Base-by-base conservation (phyloP, 2,113 vertebrate genomes). In the Tichodroma muraria region DNA sequence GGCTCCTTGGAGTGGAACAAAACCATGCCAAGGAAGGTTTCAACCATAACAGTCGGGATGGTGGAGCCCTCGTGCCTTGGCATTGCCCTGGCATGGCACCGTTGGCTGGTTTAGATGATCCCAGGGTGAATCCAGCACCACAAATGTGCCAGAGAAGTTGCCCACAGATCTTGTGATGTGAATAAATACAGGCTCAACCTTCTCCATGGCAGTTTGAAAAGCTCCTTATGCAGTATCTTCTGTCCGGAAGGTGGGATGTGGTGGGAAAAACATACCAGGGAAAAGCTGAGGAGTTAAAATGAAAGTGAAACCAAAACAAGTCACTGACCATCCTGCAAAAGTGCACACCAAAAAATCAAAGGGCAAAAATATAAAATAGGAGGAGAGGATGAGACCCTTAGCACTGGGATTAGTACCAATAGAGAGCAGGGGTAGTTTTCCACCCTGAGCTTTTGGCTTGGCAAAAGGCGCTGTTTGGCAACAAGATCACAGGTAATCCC, bases 381-480 rank as follows among this genome's bases (percentile, higher is more conserved):
- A 76, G 66, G 22, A 5, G 8, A 92, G 13, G n/a, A 86, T 1
- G 5, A 56, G 60, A 76, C 16, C 65, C 42, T 57, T n/a, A 82
- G 75, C 63, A 37, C 5, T 61, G 28, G 35, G 75, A 56, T 89
- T 70, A 77, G 76, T 70, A 68, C 61, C 72, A 88, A 45, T 40
- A 71, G 68, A 68, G 54, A 85, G 38, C 54, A 50, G 38, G 44
- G 52, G 24, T 28, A 47, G 49, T 71, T 73, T 52, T 85, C 31
- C n/a, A 77, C 93, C 87, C 70, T 30, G 0, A 25, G 68, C 50
- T 88, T 78, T 80, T 40, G 73, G 40, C 83, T 94, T 95, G 91
- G 93, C 70, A 75, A 83, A 97, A 95, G 94, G 91, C 59, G 89
- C 71, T 94, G 82, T 80, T 96, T 94, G 85, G 96, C 85, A 96